Conservation (phyloP, 2,888 invertebrate genomes). For the Sceliomorpha sp. region DNA sequence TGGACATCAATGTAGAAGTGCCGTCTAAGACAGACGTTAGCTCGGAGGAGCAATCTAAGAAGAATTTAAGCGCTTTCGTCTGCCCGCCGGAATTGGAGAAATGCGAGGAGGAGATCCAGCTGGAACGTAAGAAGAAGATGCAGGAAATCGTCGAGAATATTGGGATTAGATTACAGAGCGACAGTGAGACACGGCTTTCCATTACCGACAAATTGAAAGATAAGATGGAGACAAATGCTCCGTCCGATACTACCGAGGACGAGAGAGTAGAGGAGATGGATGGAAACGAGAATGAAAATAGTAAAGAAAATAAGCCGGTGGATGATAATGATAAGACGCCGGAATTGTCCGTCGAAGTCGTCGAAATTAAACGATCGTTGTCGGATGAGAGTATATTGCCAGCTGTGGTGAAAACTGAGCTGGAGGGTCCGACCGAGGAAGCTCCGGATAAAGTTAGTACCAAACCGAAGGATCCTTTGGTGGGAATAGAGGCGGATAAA, state of each 20-base stretch:
- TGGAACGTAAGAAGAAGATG: constrained; percentile 81
- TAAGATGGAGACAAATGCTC: constrained; percentile 69
- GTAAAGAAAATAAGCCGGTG: constrained; percentile 11
- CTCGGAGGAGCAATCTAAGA: constrained; percentile 17
- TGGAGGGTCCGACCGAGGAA: constrained; percentile 16
- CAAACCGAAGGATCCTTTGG: constrained; percentile 65
- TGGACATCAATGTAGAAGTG: constrained; percentile 1
- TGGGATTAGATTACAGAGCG: constrained; percentile 67
- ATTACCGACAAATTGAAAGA: constrained; percentile 75
- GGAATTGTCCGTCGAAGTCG: constrained; percentile 1
- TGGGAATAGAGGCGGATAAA: constrained; percentile 29
- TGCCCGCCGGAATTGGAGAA: constrained; percentile 78
- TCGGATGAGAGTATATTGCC: constrained; percentile 9
- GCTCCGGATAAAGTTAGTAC: constrained; percentile 51
- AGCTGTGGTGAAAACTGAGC: constrained; percentile 21
- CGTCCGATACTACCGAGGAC: neutral
- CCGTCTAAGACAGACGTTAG: constrained; percentile 16
- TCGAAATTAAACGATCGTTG: constrained; percentile 3
- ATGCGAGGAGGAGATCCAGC: constrained; percentile 80
- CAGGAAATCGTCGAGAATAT: constrained; percentile 79
- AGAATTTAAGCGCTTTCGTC: constrained; percentile 75
- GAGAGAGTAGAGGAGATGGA: neutral
- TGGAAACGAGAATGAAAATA: neutral
- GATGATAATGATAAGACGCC: constrained; percentile 11
- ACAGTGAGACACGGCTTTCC: constrained; percentile 69